Evolutionary conservation across 1,140 invertebrate species (phyloP), one percentile per base, ranked within the genome.

Genomic region (Halyomorpha halys): DNA sequence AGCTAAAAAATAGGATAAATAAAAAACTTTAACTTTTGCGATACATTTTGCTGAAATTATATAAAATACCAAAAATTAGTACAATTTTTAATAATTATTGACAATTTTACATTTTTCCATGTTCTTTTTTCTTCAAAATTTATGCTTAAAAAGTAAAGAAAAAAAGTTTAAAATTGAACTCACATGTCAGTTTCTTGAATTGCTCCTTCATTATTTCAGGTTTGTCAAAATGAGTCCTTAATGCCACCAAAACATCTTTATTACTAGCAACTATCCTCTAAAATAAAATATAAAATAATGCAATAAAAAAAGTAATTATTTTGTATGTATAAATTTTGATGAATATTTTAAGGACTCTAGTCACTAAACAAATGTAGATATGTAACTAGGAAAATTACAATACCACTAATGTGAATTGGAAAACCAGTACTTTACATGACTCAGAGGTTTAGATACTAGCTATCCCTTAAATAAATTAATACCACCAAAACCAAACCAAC

Each of bases 121-220:
- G n/a, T n/a, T n/a, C n/a, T n/a, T n/a, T n/a, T n/a, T n/a, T n/a
- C n/a, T n/a, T n/a, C n/a, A n/a, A n/a, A n/a, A n/a, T n/a, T n/a
- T n/a, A n/a, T n/a, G n/a, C n/a, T n/a, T n/a, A n/a, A n/a, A n/a
- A n/a, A n/a, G n/a, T n/a, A n/a, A n/a, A n/a, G n/a, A n/a, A n/a
- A n/a, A n/a, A n/a, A n/a, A n/a, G n/a, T n/a, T n/a, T n/a, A n/a
- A 30, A 30, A 30, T 30, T 30, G 23, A 21, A 74, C 74, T 76
- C 73, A 79, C 78, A 83, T 67, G 90, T 87, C 27, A 98, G 75
- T 70, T 86, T 87, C 73, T 91, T 94, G 67, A 93, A 93, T 64
- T 98, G 86, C 69, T 98, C 96, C 73, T 93, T 94, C 95, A 99
- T 99, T n/a, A 92, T 85, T 71, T 99, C 96, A 18, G 86, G 86